Conservation (phyloP, 2,797 vertebrate species). For the Silurus aristotelis region DNA sequence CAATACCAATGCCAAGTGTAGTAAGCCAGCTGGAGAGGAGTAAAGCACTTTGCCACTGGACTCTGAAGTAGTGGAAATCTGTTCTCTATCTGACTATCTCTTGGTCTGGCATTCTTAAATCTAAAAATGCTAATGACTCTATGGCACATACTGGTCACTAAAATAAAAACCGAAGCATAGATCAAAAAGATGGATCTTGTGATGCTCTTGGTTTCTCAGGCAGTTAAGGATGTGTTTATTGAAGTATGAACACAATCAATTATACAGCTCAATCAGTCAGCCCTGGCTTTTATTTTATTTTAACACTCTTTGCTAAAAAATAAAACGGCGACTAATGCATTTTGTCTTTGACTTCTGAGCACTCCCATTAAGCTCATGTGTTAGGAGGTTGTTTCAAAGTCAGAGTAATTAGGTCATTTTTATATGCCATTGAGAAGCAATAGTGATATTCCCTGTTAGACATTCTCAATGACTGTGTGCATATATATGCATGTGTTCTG, state of each 20-base stretch:
- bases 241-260: background rate
- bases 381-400: constrained; percentile 32
- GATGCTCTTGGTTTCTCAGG: background rate
- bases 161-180: background rate
- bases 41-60: background rate
- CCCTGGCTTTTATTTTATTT: constrained; percentile 4
- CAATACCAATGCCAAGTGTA: background rate
- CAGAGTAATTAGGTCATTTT: constrained; percentile 41
- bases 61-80: background rate
- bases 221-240: background rate
- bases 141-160: background rate
- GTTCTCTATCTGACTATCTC: no score
- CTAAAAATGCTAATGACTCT: background rate
- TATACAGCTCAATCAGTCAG: background rate
- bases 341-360: constrained; percentile 31
- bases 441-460: constrained; percentile 32
- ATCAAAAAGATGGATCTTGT: background rate
- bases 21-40: background rate
- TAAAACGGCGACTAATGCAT: background rate
- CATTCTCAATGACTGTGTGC: background rate
- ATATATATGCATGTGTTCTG: constrained; percentile 10
- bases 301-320: constrained; percentile 6
- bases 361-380: constrained; percentile 25
- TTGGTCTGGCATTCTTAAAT: background rate
- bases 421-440: constrained; percentile 40